Conservation (phyloP, 2,797 vertebrate species). For the Hypotaenidia okinawae region DNA sequence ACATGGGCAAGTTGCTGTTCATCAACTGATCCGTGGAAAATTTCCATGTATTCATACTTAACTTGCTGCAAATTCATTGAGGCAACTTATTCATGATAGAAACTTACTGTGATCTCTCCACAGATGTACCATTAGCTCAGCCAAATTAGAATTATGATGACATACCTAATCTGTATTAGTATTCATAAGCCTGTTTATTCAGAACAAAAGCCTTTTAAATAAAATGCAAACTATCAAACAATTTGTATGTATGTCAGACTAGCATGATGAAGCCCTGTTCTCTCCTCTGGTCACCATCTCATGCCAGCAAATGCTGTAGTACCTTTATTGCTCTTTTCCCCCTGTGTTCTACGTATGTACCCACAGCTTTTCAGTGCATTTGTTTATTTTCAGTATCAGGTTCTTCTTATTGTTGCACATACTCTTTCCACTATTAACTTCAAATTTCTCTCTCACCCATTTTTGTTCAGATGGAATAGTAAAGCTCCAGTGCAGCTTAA, state of each 20-base stretch:
- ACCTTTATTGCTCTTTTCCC: not conserved
- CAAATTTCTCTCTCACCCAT: not conserved
- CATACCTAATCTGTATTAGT: not conserved
- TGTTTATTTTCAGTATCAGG: not conserved
- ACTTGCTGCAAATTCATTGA: not conserved
- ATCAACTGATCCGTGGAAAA: not conserved
- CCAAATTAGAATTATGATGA: not conserved
- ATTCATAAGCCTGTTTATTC: not conserved
- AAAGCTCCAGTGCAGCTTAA: not conserved
- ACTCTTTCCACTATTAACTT: not conserved
- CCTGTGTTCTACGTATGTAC: not conserved
- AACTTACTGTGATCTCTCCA: not conserved
- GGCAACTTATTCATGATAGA: not conserved
- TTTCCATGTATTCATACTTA: not conserved
- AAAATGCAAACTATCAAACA: not conserved
- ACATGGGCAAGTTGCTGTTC: not conserved
- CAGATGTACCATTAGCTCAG: not conserved
- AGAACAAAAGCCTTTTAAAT: slow-evolving; percentile 1
- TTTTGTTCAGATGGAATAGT: not conserved
- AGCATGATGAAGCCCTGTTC: not conserved
- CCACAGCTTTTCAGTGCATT: not conserved
- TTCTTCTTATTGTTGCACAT: not conserved
- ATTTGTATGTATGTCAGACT: not conserved
- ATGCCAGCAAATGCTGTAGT: not conserved
- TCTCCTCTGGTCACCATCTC: not conserved